Evolutionary conservation across 1,140 invertebrate species (phyloP).

Genomic region (Nasonia giraulti): DNA sequence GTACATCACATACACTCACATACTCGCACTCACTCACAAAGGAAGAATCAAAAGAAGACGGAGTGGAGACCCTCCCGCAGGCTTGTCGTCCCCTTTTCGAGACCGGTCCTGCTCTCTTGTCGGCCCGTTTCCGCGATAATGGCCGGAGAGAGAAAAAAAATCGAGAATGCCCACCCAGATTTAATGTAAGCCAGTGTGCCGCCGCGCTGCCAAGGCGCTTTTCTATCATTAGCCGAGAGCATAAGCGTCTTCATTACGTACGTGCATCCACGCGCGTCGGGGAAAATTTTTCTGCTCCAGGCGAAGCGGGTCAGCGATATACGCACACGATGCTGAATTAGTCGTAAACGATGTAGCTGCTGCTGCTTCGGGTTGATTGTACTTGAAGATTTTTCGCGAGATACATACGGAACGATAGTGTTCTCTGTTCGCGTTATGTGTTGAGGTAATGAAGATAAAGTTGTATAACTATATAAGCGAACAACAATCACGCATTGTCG

Average conservation of each 20-base stretch:
- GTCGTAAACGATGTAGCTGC: neutral
- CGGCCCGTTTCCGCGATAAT: neutral
- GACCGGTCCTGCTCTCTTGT: neutral
- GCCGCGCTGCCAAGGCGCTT: neutral
- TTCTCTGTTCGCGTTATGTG: too few species aligned
- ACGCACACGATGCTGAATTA: neutral
- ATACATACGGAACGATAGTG: neutral
- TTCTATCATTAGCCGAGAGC: slow-evolving; percentile 3
- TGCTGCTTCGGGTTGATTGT: neutral
- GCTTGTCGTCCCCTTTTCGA: neutral
- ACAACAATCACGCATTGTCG: neutral
- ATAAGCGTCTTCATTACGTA: slow-evolving; percentile 11
- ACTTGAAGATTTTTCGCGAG: neutral
- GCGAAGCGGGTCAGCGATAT: neutral
- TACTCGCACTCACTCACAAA: neutral
- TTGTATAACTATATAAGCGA: too few species aligned
- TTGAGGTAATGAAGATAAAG: too few species aligned
- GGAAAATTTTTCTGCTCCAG: neutral
- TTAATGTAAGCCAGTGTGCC: slow-evolving; percentile 62
- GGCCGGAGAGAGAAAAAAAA: slow-evolving; percentile 53
- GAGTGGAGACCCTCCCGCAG: neutral
- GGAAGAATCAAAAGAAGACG: neutral
- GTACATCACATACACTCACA: neutral
- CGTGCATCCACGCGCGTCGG: neutral
- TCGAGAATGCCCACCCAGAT: slow-evolving; percentile 50